Base-by-base conservation (phyloP, 2,797 vertebrate genomes). In the Esox masquinongy region DNA sequence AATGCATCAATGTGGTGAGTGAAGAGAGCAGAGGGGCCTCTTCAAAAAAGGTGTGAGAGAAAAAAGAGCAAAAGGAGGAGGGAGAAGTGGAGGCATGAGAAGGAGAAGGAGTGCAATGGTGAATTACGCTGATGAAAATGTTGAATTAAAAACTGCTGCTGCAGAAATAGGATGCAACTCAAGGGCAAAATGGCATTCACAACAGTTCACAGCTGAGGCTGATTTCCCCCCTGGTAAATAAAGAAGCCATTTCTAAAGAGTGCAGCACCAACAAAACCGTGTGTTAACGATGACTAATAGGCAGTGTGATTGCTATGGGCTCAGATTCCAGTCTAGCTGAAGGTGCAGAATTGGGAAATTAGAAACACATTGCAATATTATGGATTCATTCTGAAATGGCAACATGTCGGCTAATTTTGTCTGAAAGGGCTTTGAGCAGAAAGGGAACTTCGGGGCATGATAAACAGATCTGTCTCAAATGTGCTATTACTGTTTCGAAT, bases 121-220 rank as follows among this genome's bases (percentile, higher is more conserved):
- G 78, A 79, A 75, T 79, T 68, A 82, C 59, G 26, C 74, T 80
- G 77, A 80, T 83, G 73, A 79, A 74, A 79, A 80, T 68, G 51
- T 39, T 15, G 77, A 63, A 77, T 77, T 66, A 0, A 39, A 22
- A 77, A 78, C 73, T 2, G 61, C 61, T 19, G 64, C 71, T 26
- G 67, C 31, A 24, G 34, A 17, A 74, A 16, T 8, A 53, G 66
- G 72, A 71, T 26, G 39, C 66, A 34, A 73, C 74, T 70, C 2
- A 1, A 71, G 72, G 75, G 61, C 22, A 49, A 47, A 14, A 64
- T 34, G 36, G 70, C 78, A 76, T 74, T 80, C 22, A 75, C 39
- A 56, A 76, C 56, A 61, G 56, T 24, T 59, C 22, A 59, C 56
- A 24, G 56, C 64, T 34, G 39, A 47, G 34, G 66, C 29, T 2